Evolutionary conservation across 2,113 vertebrate species (phyloP), one percentile per base, ranked within the genome.

Genomic region (Bubo blakistoni): DNA sequence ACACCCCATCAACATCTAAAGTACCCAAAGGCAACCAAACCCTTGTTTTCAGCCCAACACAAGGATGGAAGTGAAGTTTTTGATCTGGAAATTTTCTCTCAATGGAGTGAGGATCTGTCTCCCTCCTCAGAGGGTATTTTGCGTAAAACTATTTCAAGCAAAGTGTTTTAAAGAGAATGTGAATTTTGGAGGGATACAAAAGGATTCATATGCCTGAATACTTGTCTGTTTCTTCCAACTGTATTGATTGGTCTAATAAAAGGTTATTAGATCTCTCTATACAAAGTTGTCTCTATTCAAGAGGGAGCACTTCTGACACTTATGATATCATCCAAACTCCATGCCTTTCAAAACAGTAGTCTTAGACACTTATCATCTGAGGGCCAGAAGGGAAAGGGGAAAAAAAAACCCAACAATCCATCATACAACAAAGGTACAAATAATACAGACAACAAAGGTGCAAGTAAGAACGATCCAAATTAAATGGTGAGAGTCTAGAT

Each of bases 201-300:
- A 86, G 85, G 70, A 40, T 61, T 94, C 11, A 2, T 55, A 36
- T 47, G 34, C 81, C 88, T 92, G 42, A 93, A 34, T 63, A 47
- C 81, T 79, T 73, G 85, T 71, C 90, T 52, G 54, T 87, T 93
- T 87, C 87, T 81, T 79, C 59, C 92, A 92, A 10, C 63, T 69
- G 22, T 70, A 58, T 61, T 47, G 51, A 46, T 55, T 38, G 69
- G 36, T 87, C 52, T 95, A 90, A 92, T 81, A 93, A 93, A 94
- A 96, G 74, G 81, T 94, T 92, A 81, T 92, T 74, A 86, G 92
- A 86, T 82, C 61, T 90, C 85, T 92, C 90, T 76, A 26, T 76
- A 92, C 70, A 69, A 71, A 85, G 85, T 76, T 61, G 19, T 30
- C 38, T 82, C 85, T 88, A 59, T 92, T 94, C 70, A 94, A 88